These are phyloP conservation scores for Panagrolaimus sp. DNA, from an alignment of 1,140 invertebrate species.

Conservation along the genomic window DNA sequence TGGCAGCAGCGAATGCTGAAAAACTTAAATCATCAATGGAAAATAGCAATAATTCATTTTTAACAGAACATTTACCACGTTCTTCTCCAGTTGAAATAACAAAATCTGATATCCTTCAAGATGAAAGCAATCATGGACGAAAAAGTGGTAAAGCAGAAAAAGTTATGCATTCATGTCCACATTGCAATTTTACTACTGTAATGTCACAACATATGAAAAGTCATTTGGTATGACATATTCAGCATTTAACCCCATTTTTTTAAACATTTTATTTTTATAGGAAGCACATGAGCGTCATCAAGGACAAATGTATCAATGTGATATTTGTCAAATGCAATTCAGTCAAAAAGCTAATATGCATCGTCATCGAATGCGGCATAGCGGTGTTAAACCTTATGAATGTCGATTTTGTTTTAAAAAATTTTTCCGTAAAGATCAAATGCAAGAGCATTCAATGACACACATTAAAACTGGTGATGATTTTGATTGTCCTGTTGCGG, in stretches of 20 bases:
- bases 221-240: conserved; percentile 46
- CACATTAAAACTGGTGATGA: conserved; percentile 57
- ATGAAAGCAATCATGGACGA: not conserved
- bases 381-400: conserved; percentile 83
- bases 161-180: conserved; percentile 49
- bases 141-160: conserved; percentile 34
- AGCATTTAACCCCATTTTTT: conserved; percentile 12
- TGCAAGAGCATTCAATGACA: conserved; percentile 70
- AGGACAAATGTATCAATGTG: conserved; percentile 75
- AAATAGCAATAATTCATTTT: not conserved
- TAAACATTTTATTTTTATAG: conserved; percentile 40
- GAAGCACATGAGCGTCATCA: conserved; percentile 66
- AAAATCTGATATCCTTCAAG: too few species aligned
- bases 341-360: conserved; percentile 91
- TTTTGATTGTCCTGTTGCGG: conserved; percentile 53
- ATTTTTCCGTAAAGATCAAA: conserved; percentile 87
- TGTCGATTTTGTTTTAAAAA: conserved; percentile 82
- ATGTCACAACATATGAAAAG: conserved; percentile 59
- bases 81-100: not conserved
- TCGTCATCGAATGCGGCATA: conserved; percentile 83
- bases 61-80: not conserved
- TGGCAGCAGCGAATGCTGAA: conserved; percentile 1
- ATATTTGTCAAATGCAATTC: conserved; percentile 89
- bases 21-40: not conserved
- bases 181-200: conserved; percentile 56